These are phyloP conservation scores for Brachyptera risi DNA, from an alignment of 2,888 invertebrate species.

Conservation along the genomic window DNA sequence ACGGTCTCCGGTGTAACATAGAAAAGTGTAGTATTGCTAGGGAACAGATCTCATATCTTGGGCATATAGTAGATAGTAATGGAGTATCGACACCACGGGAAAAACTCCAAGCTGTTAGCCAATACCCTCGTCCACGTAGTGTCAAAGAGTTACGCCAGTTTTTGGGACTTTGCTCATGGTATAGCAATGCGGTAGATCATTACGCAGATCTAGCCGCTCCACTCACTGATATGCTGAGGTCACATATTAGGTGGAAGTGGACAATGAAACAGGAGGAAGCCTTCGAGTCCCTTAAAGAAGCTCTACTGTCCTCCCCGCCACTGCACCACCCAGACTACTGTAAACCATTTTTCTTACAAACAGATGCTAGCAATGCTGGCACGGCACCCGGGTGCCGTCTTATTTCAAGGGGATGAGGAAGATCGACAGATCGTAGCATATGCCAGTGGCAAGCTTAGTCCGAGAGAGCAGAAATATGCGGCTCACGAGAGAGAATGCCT, in stretches of 20 bases:
- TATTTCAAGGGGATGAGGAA: constrained; percentile 23
- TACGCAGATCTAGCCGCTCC: no score
- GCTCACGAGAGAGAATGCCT: constrained; percentile 31
- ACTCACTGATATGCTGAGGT: no score
- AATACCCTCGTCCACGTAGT: no score
- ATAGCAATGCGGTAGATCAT: no score
- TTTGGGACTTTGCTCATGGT: no score
- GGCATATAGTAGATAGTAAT: no score
- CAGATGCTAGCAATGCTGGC: constrained; percentile 30
- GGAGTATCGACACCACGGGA: no score
- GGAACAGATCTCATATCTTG: no score
- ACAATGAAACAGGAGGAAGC: constrained; percentile 28
- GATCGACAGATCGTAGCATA: constrained; percentile 32
- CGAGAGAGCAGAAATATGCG: constrained; percentile 23
- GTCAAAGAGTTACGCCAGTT: no score
- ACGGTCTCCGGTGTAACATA: no score
- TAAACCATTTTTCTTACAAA: constrained; percentile 29
- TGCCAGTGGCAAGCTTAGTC: constrained; percentile 27
- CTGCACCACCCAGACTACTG: constrained; percentile 32
- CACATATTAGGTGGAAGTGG: constrained; percentile 33
- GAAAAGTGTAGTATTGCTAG: no score
- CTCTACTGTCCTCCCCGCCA: constrained; percentile 29
- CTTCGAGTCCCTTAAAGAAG: constrained; percentile 30
- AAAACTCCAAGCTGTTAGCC: no score
- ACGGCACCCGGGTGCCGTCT: constrained; percentile 30